Base-by-base conservation (phyloP, 2,888 invertebrate genomes). In the Sesia bembeciformis region DNA sequence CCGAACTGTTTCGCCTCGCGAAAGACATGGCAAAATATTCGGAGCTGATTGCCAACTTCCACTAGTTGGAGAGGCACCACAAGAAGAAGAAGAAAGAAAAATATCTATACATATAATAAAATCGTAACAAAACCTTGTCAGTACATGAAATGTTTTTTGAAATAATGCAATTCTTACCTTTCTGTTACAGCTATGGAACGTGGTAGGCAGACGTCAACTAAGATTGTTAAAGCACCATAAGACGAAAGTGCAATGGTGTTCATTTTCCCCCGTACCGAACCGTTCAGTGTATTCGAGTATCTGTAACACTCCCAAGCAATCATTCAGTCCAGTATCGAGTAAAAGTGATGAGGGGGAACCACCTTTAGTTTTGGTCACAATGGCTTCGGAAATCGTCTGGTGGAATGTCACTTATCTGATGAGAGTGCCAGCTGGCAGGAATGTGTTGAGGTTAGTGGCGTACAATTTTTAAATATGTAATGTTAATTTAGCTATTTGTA, bases 311-410 rank as follows among this genome's bases (percentile, higher is more conserved):
- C 58, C 55, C 5, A 55, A 60, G 0, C 40, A 43, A 39, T 60
- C 68, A 3, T 53, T 63, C 3, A 58, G 56, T 0, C 39, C 60
- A 1, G 40, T 56, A 6, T 63, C 59, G 8, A 67, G 63, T 0
- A n/a, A 3, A 4, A 60, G 59, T 3, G 70, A 70, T 4, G 78
- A 77, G 0, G 78, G 78, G 3, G 75, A 77, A 46, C 78, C 86
- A 3, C 90, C 90, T 0, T 59, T 90, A 3, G 89, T 92, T 40
- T 73, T 92, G 42, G 86, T 92, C 4, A 91, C 91, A 38, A 81
- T 91, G 72, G 91, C 90, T 0, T 82, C 91, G 2, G 91, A 92
- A 69, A 84, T 92, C 40, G 90, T 90, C 0, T 92, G 91, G 91
- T 92, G 92, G 92, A 87, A 92, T 63, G 68, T 91, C 40, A 78